Percentiles rank a stretch among this genome's conserved stretches.
These are phyloP conservation scores for Pachydiplax longipennis DNA, from an alignment of 2,888 invertebrate species.

Conservation along the genomic window DNA sequence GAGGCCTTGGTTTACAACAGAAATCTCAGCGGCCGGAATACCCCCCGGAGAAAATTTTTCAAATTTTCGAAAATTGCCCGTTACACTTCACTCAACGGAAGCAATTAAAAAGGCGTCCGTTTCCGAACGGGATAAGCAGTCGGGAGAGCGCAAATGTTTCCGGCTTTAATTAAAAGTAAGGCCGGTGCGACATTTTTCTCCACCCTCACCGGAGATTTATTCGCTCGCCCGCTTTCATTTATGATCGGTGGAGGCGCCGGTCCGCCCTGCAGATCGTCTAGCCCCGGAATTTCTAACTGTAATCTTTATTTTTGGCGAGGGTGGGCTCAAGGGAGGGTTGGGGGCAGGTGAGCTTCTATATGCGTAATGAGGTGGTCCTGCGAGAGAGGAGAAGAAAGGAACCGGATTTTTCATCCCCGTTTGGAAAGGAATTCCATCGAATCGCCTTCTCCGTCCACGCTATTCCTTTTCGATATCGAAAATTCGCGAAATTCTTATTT, in stretches of 20 bases:
- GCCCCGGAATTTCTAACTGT: neutral
- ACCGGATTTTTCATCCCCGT: neutral
- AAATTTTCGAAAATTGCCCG: too few relatives aligned
- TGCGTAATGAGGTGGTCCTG: slow-evolving; percentile 3
- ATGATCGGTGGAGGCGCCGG: neutral
- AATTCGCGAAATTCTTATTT: too few relatives aligned
- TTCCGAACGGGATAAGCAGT: too few relatives aligned
- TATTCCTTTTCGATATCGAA: too few relatives aligned
- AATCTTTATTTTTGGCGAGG: slow-evolving; percentile 16
- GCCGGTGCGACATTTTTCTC: too few relatives aligned
- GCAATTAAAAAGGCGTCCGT: too few relatives aligned
- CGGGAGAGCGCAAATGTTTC: too few relatives aligned
- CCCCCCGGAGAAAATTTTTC: too few relatives aligned
- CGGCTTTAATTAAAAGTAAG: too few relatives aligned
- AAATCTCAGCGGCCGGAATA: too few relatives aligned
- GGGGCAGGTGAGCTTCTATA: neutral
- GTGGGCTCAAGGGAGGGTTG: neutral
- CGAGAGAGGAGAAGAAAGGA: neutral
- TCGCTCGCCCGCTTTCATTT: neutral
- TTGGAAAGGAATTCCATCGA: neutral
- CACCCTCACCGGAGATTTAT: neutral
- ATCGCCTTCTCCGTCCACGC: neutral
- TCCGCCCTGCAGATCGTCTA: neutral
- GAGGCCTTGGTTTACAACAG: too few relatives aligned
- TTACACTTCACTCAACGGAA: too few relatives aligned